Conservation (phyloP, 2,113 vertebrate species). For the Nettapus auritus region DNA sequence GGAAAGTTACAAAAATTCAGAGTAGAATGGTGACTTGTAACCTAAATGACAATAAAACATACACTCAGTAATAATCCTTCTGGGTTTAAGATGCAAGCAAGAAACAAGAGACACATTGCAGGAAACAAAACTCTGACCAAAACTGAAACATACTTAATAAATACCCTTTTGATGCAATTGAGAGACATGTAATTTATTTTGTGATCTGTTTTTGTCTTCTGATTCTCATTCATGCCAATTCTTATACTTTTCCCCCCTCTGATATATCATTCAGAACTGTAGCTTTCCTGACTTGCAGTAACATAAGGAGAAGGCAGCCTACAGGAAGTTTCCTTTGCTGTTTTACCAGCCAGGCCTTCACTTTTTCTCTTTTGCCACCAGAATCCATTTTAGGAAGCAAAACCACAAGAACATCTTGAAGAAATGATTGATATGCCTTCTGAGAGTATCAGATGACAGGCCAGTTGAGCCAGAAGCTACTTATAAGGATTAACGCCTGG, state of each 20-base stretch:
- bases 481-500: neutral
- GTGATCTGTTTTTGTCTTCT: neutral
- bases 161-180: neutral
- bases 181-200: neutral
- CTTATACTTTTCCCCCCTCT: neutral
- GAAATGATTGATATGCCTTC: neutral
- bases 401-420: neutral
- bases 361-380: neutral
- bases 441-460: neutral
- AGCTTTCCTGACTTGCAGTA: neutral
- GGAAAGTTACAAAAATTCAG: neutral
- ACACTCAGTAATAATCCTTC: neutral
- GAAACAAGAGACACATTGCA: neutral
- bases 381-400: neutral
- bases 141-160: neutral
- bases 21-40: neutral
- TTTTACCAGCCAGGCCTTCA: neutral
- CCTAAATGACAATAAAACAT: neutral
- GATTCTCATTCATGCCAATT: neutral
- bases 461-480: neutral
- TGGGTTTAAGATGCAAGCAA: neutral
- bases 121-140: neutral
- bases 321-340: neutral
- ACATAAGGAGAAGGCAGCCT: neutral
- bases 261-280: neutral